Evolutionary conservation across 1,140 invertebrate genomes (phyloP).

Genomic region (Caenorhabditis latens): DNA sequence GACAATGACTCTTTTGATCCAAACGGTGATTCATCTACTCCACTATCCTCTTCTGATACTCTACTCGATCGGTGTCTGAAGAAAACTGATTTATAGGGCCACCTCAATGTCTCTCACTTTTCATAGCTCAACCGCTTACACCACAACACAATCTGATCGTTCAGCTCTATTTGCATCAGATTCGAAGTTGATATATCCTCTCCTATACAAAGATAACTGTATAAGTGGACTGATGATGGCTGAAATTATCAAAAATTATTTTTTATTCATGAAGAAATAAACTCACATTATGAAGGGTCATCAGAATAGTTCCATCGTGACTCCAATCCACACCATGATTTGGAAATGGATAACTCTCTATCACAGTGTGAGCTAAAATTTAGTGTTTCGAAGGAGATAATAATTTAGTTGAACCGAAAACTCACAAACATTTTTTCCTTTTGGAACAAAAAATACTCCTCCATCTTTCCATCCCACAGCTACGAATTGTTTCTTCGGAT

Average conservation of each 20-base stretch:
- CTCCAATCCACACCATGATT: slow-evolving; percentile 40
- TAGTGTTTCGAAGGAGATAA: not conserved
- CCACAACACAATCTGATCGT: slow-evolving; percentile 9
- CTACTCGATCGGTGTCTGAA: not conserved
- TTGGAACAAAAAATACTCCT: slow-evolving; percentile 7
- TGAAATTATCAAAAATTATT: not conserved
- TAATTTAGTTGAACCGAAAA: not conserved
- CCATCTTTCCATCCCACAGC: slow-evolving; percentile 9
- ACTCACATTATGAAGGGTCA: slow-evolving; percentile 16
- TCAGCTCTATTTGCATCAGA: slow-evolving; percentile 22
- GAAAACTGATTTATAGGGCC: not conserved
- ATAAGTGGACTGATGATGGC: slow-evolving; percentile 12
- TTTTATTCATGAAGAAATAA: not conserved
- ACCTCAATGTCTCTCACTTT: not conserved
- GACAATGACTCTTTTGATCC: not conserved
- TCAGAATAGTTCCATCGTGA: slow-evolving; percentile 22
- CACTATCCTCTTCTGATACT: slow-evolving; percentile 13
- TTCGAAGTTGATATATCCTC: not conserved
- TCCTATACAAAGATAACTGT: not conserved
- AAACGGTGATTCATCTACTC: not conserved
- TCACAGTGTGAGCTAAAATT: slow-evolving; percentile 20
- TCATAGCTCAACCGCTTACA: slow-evolving; percentile 19
- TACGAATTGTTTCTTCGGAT: slow-evolving; percentile 31
- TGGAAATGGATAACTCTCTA: not conserved
- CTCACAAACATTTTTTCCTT: slow-evolving; percentile 9